phyloP scores from a whole-genome alignment of 1,140 invertebrate species.

The Belonocnema kinseyi region DNA sequence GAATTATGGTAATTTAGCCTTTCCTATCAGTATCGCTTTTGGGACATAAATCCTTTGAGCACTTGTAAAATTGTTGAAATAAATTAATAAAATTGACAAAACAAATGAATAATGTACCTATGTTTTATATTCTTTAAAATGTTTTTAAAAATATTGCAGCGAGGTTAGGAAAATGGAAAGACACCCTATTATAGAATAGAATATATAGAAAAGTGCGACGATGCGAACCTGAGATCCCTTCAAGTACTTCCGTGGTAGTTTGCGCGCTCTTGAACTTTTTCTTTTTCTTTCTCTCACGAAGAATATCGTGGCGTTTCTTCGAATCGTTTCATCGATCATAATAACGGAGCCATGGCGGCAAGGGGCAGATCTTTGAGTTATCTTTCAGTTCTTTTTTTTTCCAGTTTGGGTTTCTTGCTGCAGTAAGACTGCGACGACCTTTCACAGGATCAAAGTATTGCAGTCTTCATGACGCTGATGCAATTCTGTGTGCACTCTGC shows the following conservation, averaged over 20 bases:
- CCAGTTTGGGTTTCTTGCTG: constrained; percentile 5
- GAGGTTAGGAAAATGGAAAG: too few relatives aligned
- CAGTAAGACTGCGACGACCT: neutral
- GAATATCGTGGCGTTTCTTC: constrained; percentile 33
- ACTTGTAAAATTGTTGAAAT: too few relatives aligned
- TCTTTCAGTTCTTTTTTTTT: neutral
- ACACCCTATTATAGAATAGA: too few relatives aligned
- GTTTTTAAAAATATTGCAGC: too few relatives aligned
- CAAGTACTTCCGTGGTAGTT: constrained; percentile 11
- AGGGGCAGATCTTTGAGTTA: constrained; percentile 34
- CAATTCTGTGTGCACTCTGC: neutral
- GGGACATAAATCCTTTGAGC: too few relatives aligned
- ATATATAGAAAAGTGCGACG: constrained; percentile 2
- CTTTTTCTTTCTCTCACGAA: constrained; percentile 35
- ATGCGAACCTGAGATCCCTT: constrained; percentile 43
- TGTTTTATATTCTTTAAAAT: too few relatives aligned
- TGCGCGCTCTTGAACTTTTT: constrained; percentile 15
- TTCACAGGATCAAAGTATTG: constrained; percentile 29
- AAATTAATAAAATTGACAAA: too few relatives aligned
- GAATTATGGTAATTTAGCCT: too few relatives aligned
- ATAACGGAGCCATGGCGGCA: constrained; percentile 38
- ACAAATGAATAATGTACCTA: too few relatives aligned
- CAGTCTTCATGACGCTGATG: neutral
- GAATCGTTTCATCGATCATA: constrained; percentile 29
- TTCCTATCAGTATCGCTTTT: too few relatives aligned